These are phyloP conservation scores for Tupaia chinensis DNA, from an alignment of 2,113 vertebrate species.

Conservation along the genomic window DNA sequence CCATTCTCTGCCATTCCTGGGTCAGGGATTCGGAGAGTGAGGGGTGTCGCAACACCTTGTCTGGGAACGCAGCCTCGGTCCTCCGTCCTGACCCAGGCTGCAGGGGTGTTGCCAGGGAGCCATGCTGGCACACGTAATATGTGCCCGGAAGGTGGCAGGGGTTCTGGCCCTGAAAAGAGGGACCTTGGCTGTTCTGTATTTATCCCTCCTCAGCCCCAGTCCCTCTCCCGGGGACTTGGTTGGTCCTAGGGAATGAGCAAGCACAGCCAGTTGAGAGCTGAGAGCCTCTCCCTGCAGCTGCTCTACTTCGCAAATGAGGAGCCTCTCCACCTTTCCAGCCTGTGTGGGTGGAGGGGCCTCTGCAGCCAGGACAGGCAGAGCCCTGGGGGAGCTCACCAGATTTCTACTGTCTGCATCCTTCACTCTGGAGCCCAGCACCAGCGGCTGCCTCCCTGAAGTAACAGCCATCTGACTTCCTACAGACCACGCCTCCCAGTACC, in stretches of 20 bases:
- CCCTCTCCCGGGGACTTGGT: not conserved
- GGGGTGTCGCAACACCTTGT: accelerated
- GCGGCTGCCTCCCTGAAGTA: not conserved
- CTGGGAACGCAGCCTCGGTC: not conserved
- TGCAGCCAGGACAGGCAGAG: not conserved
- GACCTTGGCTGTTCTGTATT: not conserved
- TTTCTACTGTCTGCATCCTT: not conserved
- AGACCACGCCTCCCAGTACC: not conserved
- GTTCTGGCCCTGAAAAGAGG: accelerated
- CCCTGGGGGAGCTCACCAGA: too few species aligned
- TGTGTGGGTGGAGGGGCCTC: accelerated
- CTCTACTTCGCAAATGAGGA: not conserved
- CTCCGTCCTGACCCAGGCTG: not conserved
- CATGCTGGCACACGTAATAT: accelerated
- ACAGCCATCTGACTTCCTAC: not conserved
- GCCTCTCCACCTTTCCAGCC: too few species aligned
- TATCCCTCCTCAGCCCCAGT: not conserved
- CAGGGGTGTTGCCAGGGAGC: not conserved
- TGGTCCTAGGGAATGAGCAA: not conserved
- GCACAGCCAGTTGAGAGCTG: not conserved
- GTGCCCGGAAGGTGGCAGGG: not conserved
- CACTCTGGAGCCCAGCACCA: not conserved
- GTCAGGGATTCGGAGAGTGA: not conserved
- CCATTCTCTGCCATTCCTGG: not conserved
- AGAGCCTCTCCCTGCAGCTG: not conserved